phyloP scores from a whole-genome alignment of 2,797 vertebrate species.

The Hydrophis major region DNA sequence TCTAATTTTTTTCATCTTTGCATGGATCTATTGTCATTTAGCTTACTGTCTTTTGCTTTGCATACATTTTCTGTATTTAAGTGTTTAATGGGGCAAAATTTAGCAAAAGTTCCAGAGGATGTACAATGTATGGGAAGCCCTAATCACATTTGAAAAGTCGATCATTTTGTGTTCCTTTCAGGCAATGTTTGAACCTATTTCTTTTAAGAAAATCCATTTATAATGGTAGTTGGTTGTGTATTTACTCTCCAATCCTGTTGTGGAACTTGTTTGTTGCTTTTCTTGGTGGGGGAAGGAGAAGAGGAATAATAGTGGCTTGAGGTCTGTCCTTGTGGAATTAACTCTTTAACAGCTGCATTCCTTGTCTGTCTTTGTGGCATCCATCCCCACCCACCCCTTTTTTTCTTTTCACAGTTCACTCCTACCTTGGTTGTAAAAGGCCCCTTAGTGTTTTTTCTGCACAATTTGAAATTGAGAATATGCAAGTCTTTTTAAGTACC shows the following conservation, averaged over 20 bases:
- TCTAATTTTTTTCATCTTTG: neutral
- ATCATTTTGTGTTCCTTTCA: neutral
- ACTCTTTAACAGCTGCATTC: neutral
- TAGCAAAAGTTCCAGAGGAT: neutral
- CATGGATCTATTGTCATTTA: neutral
- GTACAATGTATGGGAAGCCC: neutral
- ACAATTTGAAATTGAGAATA: neutral
- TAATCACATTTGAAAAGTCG: neutral
- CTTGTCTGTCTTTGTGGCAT: neutral
- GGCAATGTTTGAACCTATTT: neutral
- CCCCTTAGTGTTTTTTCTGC: neutral
- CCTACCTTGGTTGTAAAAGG: neutral
- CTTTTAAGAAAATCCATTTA: neutral
- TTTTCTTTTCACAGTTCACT: neutral
- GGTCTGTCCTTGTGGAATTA: neutral
- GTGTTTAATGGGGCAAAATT: neutral
- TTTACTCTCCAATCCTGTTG: neutral
- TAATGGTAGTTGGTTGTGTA: neutral
- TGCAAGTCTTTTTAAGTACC: conserved; percentile 10
- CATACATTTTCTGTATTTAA: neutral
- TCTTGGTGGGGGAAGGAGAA: neutral
- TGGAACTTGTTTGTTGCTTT: neutral
- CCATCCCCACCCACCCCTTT: neutral
- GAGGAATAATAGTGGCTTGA: neutral
- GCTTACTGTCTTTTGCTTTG: neutral